Evolutionary conservation across 1,140 invertebrate genomes (phyloP), one percentile per base, ranked within the genome.

Genomic region (Meloidogyne hapla): DNA sequence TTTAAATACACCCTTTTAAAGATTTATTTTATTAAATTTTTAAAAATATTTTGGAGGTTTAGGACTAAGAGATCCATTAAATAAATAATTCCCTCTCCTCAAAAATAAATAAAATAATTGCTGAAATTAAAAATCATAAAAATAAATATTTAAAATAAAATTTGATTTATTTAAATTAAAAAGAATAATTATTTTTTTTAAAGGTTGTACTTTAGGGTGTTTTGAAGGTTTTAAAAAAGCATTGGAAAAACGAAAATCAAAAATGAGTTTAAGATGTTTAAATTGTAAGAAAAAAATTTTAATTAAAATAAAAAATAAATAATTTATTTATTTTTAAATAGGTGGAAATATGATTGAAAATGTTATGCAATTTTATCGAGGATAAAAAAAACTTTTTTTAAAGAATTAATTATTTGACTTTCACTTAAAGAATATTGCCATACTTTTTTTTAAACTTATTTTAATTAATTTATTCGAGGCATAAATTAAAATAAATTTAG

Each of bases 261-360:
- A 67, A 28, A 73, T 73, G 71, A 61, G 23, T 28, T 40, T 73
- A 26, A 73, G 40, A 23, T 63, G 71, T 73, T 8, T n/a, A 38
- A 48, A 56, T 71, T 71, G 38, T 48, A 25, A 26, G 25, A 15
- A n/a, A 18, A 9, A 9, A 26, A 23, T 48, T 21, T 56, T 12
- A 12, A 21, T 13, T 56, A 26, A 77, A 3, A 71, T 45, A 33
- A 9, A 8, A 62, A 74, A 28, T 23, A 65, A n/a, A 42, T 26
- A 4, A 5, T 23, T 12, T 12, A 15, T 45, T 15, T 18, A 15
- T 18, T 38, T 56, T 73, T 73, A n/a, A n/a, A n/a, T 28, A 64
- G 56, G 33, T 23, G 33, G 63, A 6, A 74, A 45, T 38, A 45
- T 21, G 6, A 65, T 63, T 12, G 23, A 38, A 74, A 74, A 74